Evolutionary conservation across 2,888 invertebrate genomes (phyloP).

Genomic region (Nysson spinosus): DNA sequence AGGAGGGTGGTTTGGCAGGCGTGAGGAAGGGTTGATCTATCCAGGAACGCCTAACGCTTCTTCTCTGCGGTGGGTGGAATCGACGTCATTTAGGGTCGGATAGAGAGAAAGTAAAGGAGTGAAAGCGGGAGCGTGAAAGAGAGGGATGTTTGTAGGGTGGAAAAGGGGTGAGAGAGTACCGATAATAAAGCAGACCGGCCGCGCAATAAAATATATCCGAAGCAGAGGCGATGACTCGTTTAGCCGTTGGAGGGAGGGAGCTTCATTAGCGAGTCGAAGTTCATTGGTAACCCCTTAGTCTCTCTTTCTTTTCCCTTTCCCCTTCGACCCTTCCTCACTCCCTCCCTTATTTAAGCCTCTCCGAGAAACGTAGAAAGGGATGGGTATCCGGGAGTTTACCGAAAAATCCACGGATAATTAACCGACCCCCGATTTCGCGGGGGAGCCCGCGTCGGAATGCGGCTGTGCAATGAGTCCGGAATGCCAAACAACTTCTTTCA

Average conservation of each 20-base stretch:
- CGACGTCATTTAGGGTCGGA: conserved; percentile 55
- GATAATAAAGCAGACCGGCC: conserved; percentile 74
- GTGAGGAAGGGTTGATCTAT: conserved; percentile 74
- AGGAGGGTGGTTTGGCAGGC: conserved; percentile 66
- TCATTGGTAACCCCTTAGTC: conserved; percentile 74
- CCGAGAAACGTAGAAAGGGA: background rate
- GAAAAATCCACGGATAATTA: conserved; percentile 71
- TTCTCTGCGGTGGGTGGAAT: conserved; percentile 29
- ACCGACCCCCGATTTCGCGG: conserved; percentile 53
- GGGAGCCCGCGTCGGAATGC: conserved; percentile 55
- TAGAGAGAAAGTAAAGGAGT: conserved; percentile 62
- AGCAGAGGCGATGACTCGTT: conserved; percentile 76
- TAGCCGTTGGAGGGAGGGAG: conserved; percentile 63
- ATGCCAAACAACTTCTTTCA: conserved; percentile 53
- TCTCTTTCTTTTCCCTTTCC: conserved; percentile 18
- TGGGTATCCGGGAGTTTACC: conserved; percentile 23
- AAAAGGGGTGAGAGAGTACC: conserved; percentile 58
- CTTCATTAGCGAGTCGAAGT: conserved; percentile 75
- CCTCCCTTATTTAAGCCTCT: background rate
- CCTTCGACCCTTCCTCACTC: conserved; percentile 7
- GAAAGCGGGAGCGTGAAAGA: conserved; percentile 33
- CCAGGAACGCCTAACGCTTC: conserved; percentile 62
- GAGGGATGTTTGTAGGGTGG: conserved; percentile 43
- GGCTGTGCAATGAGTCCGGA: conserved; percentile 52
- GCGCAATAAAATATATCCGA: conserved; percentile 76